Evolutionary conservation across 2,888 invertebrate genomes (phyloP), one percentile per base, ranked within the genome.

Genomic region (Lasius fuliginosus): DNA sequence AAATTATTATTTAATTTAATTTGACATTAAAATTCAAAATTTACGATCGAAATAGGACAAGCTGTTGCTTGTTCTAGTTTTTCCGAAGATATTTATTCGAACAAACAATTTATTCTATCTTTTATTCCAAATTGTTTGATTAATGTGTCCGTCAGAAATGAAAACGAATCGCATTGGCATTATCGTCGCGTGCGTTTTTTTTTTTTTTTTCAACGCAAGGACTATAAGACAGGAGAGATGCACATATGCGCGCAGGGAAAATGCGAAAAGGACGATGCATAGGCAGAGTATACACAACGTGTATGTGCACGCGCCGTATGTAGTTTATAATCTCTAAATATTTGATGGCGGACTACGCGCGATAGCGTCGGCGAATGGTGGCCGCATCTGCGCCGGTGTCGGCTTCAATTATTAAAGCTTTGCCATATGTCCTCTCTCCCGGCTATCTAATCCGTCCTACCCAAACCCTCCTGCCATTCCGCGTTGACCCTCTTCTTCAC

Each of bases 311-410:
- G 42, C 56, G 67, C 79, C 71, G 75, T 76, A 87, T 79, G 75
- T 86, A 87, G 88, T 91, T 92, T 89, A 89, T 92, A 93, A 93
- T 93, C 93, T 92, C 90, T 91, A 93, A 93, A 93, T 93, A 93
- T 93, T 93, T 93, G 92, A 92, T 91, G 88, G 86, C 88, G 87
- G 84, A 89, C 85, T 85, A 87, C 81, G 84, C 81, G 76, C 53
- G 75, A 79, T 71, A 71, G 88, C 89, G 87, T 88, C 89, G 60
- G 46, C 79, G 79, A 73, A 79, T 86, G 89, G 84, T 81, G 84
- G 83, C 76, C 91, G 88, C 92, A 93, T 93, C 92, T 92, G 92
- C 89, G 92, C 86, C 90, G 76, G 87, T 91, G 92, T 93, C 91
- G 87, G 88, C 89, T 91, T 93, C 90, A 92, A 93, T 93, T 92